Evolutionary conservation across 23 tunicate species (phyloP).

Genomic region (Diplosoma virens): DNA sequence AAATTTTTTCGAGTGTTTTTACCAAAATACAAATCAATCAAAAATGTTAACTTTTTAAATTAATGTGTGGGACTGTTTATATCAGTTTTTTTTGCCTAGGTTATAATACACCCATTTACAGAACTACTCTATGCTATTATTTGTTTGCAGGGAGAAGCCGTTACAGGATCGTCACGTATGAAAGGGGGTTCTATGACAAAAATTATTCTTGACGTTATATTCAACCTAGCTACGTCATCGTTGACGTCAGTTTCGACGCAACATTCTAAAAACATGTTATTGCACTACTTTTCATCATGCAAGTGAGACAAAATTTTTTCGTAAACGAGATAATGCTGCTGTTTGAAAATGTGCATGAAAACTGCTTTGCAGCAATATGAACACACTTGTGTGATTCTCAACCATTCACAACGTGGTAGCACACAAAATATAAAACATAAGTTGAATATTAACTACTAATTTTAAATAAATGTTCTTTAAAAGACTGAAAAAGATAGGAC

Average conservation of each 20-base stretch:
- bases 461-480: no score
- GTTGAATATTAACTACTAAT: no score
- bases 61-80: not conserved
- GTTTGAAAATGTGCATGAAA: no score
- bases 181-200: conserved; percentile 92
- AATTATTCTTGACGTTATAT: conserved; percentile 59
- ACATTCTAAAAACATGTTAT: not conserved
- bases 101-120: not conserved
- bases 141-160: conserved; percentile 87
- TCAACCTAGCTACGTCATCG: conserved; percentile 37
- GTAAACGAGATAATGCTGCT: no score
- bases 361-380: no score
- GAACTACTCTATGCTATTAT: not conserved
- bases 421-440: no score
- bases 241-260: not conserved
- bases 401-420: no score
- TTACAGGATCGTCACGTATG: conserved; percentile 95
- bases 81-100: not conserved
- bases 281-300: conserved; percentile 35
- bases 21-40: no score
- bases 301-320: no score
- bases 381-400: no score
- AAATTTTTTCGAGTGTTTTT: not conserved
- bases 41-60: not conserved
- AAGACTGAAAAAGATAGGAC: no score